These are phyloP conservation scores for Drosophila parvula DNA, from an alignment of 1,140 invertebrate species.

Conservation along the genomic window DNA sequence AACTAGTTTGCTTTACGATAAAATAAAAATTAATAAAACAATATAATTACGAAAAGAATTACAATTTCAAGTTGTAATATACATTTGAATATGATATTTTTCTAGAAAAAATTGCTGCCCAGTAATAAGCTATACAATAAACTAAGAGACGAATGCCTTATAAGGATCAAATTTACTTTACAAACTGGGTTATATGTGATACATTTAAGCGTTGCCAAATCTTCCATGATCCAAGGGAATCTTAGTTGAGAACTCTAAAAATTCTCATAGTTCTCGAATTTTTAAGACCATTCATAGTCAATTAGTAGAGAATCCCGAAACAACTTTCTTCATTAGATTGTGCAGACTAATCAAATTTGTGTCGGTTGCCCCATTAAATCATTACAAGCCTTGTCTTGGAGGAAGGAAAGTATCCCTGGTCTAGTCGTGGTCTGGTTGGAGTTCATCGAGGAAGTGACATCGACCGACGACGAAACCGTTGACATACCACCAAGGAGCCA, in stretches of 20 bases:
- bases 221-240: neutral
- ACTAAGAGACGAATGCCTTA: no score
- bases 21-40: neutral
- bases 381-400: conserved; percentile 38
- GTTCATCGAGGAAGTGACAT: conserved; percentile 19
- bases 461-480: neutral
- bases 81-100: no score
- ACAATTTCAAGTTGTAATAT: no score
- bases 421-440: conserved; percentile 17
- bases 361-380: conserved; percentile 58
- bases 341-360: conserved; percentile 55
- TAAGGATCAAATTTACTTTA: neutral
- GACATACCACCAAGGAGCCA: conserved; percentile 27
- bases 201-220: neutral
- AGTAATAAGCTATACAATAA: no score
- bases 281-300: conserved; percentile 1
- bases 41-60: no score
- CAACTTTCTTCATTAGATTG: conserved; percentile 46
- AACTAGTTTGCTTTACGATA: neutral
- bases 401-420: conserved; percentile 4
- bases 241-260: neutral
- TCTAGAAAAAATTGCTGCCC: no score
- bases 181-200: neutral
- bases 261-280: neutral
- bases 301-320: conserved; percentile 18